Evolutionary conservation across 2,888 invertebrate species (phyloP), one percentile per base, ranked within the genome.

Genomic region (Prosapia bicincta): DNA sequence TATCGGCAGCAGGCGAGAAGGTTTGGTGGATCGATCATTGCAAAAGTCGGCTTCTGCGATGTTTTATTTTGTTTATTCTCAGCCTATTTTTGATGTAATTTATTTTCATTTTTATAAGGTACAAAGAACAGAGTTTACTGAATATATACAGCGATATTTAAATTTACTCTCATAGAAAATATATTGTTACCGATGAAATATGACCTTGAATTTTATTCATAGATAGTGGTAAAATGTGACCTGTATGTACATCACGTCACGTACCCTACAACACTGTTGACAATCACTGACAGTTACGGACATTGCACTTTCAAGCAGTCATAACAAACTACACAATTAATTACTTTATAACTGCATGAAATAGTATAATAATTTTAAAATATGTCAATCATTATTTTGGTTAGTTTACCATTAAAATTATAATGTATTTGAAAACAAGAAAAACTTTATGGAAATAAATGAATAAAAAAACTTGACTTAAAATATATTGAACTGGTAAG

Each of bases 1-100:
- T 54, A 71, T 24, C 38, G 30, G 54, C 71, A 54, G 71, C 65
- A 30, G 26, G 15, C 28, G 65, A 38, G 23, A 25, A 69, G 13
- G n/a, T 66, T 71, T 32, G 66, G 43, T 20, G 25, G 69, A 69
- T 69, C 69, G 69, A 69, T 69, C 69, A 69, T 69, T 69, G 69
- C 30, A 26, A 69, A 69, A 69, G 28, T 30, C 54, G 20, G 54
- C 54, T 54, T 38, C 54, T 54, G 20, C 13, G 20, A 54, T 54
- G 54, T 54, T 54, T 25, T 23, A 26, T 69, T 69, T 69, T 69
- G 20, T 26, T 25, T 30, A 9, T 68, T 26, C 5, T 15, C 23
- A n/a, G 20, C 69, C 20, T 26, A 69, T 13, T 30, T 6, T 9
- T 9, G 9, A 30, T 30, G 9, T 30, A 30, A n/a, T n/a, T n/a